A percentile compares a stretch with the other conserved stretches of the same genome.
Conservation (phyloP, 2,888 invertebrate species). For the Eurois occulta region DNA sequence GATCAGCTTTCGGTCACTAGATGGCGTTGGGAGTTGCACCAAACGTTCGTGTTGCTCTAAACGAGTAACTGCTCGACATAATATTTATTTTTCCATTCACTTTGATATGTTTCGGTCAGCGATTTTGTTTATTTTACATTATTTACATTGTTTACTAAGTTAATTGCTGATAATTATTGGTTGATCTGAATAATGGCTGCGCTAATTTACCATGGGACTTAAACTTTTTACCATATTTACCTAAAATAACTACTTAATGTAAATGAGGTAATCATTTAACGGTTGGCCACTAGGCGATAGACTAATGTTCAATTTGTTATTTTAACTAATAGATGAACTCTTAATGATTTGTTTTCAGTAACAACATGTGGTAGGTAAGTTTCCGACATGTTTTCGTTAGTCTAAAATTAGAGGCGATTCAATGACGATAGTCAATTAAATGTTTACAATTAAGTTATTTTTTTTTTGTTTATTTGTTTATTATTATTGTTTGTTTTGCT, state of each 20-base stretch:
- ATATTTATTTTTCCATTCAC: background rate
- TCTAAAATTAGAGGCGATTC: slow-evolving; percentile 25
- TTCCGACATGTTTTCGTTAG: slow-evolving; percentile 17
- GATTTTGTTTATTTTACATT: background rate
- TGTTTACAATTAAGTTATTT: slow-evolving; percentile 36
- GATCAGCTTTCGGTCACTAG: slow-evolving; percentile 82
- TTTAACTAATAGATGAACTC: slow-evolving; percentile 45
- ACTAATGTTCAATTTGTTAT: slow-evolving; percentile 50
- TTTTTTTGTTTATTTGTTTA: too few relatives aligned
- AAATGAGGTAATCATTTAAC: background rate
- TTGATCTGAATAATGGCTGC: background rate
- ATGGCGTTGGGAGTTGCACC: slow-evolving; percentile 79
- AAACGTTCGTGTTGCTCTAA: background rate
- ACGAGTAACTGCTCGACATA: too few relatives aligned
- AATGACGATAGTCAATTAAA: slow-evolving; percentile 23
- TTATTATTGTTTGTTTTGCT: too few relatives aligned
- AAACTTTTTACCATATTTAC: background rate
- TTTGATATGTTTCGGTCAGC: background rate
- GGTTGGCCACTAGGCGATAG: background rate
- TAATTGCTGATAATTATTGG: background rate
- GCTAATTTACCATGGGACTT: background rate
- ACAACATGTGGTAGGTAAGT: slow-evolving; percentile 42
- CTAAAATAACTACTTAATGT: background rate
- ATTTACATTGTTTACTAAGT: background rate
- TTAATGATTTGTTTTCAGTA: slow-evolving; percentile 59